Conservation (phyloP, 1,140 invertebrate species). For the Pseudomyrmex pallidus region DNA sequence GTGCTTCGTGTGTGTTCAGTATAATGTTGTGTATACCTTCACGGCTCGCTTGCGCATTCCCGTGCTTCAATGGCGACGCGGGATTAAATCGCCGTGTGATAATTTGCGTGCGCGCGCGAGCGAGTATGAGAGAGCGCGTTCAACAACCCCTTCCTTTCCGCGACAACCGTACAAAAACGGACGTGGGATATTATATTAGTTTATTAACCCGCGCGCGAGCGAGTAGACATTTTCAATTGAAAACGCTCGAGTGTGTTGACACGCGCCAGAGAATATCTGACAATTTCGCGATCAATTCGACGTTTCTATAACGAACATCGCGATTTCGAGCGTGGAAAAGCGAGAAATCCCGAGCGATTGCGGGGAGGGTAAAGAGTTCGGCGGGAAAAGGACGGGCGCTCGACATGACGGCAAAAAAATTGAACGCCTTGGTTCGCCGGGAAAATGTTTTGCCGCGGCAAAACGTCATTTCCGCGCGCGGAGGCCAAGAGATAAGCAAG, state of each 20-base stretch:
- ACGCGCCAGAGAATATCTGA: neutral
- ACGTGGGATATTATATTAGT: neutral
- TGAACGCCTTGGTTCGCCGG: slow-evolving; percentile 12
- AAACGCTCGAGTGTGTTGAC: too few species aligned
- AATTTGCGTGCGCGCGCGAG: slow-evolving; percentile 46
- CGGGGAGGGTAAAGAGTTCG: too few species aligned
- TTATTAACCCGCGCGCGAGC: too few species aligned
- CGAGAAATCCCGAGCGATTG: neutral
- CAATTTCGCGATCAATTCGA: slow-evolving; percentile 13
- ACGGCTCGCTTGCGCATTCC: neutral
- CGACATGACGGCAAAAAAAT: slow-evolving; percentile 38
- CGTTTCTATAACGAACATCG: neutral
- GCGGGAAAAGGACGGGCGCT: neutral
- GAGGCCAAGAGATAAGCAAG: slow-evolving; percentile 64
- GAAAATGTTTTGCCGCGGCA: slow-evolving; percentile 60
- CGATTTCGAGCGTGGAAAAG: neutral
- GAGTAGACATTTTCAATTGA: too few species aligned
- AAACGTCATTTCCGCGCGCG: slow-evolving; percentile 61
- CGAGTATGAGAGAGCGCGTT: slow-evolving; percentile 6
- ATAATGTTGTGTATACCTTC: slow-evolving; percentile 32
- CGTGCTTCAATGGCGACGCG: slow-evolving; percentile 18
- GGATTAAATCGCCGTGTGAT: slow-evolving; percentile 42
- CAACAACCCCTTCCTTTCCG: neutral
- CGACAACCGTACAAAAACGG: neutral
- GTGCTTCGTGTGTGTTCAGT: slow-evolving; percentile 42